phyloP scores from a whole-genome alignment of 2,797 vertebrate species.

The Halcyon smyrnensis region DNA sequence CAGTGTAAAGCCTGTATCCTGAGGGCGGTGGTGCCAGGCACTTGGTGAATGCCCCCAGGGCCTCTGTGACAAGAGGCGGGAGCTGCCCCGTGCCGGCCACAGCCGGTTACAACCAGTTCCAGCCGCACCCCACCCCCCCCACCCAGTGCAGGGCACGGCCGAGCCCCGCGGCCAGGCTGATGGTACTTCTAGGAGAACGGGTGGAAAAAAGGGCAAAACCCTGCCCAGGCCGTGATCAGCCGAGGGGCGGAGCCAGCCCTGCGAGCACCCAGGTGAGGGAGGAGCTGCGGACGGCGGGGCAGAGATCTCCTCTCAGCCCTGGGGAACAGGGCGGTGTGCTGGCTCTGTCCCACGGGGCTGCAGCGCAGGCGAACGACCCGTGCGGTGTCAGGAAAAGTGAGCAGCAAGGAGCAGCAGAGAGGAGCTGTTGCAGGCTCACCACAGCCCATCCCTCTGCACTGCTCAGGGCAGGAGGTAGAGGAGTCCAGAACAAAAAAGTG shows the following conservation, averaged over 20 bases:
- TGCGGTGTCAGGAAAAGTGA: neutral
- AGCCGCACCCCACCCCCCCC: neutral
- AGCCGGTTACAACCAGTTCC: neutral
- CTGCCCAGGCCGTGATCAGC: neutral
- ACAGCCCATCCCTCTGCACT: too few species aligned
- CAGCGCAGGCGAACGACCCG: too few species aligned
- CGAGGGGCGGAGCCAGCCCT: too few species aligned
- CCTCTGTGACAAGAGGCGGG: rapidly evolving
- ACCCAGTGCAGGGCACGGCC: neutral
- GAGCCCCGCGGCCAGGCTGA: neutral
- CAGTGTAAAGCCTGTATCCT: too few species aligned
- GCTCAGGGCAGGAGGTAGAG: neutral
- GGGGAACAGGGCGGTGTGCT: too few species aligned
- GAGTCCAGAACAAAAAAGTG: neutral
- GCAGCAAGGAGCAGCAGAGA: neutral
- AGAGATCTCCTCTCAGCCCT: neutral
- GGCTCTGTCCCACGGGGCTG: too few species aligned
- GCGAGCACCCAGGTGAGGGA: rapidly evolving
- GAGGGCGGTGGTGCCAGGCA: neutral
- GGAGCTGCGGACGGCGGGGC: too few species aligned
- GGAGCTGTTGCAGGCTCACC: neutral
- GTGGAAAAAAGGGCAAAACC: neutral
- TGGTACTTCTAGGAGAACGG: too few species aligned
- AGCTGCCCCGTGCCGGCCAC: rapidly evolving
- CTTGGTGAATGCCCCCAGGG: neutral